Base-by-base conservation (phyloP, 2,113 vertebrate genomes). In the Zingel zingel region DNA sequence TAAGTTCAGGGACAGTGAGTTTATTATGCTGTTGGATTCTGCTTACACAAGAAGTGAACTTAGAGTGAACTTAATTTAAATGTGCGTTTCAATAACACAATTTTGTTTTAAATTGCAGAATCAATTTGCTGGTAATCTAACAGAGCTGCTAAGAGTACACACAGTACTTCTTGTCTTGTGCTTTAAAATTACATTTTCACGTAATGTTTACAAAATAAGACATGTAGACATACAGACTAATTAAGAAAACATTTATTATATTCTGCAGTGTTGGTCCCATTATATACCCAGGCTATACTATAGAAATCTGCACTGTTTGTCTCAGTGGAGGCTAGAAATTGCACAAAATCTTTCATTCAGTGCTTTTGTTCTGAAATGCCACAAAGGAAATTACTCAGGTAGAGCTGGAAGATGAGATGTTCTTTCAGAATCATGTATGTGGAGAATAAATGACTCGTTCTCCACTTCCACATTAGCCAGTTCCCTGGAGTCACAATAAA, bases 401-500 rank as follows among this genome's bases (percentile, higher is more conserved):
- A 53, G 43, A 78, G 50, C 64, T 25, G 21, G 16, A 78, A n/a
- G 71, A 79, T 13, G 48, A 63, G n/a, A 59, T 82, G 69, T 45
- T 62, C 10, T 33, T 1, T 12, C 25, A 15, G 8, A 66, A 61
- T 83, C 71, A 63, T 65, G 45, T 59, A 39, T 56, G 66, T 84
- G 71, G 48, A 65, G 56, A 78, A 81, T 48, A 76, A 82, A 63
- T 59, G 73, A 43, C 33, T 81, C 11, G 30, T 77, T 88, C 74
- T 79, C 51, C 67, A 53, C 73, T 48, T 76, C 66, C 75, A 86
- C 67, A 80, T 90, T 79, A 89, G 71, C 72, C 79, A 81, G 61
- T 50, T 90, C 81, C 83, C 86, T 51, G 9, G 81, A 86, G 88
- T 88, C 74, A 89, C 80, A 89, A 86, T 82, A 84, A 85, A 76